Percentiles rank a stretch among this genome's conserved stretches.
These are phyloP conservation scores for Mesitornis unicolor DNA, from an alignment of 2,113 vertebrate genomes.

Conservation along the genomic window DNA sequence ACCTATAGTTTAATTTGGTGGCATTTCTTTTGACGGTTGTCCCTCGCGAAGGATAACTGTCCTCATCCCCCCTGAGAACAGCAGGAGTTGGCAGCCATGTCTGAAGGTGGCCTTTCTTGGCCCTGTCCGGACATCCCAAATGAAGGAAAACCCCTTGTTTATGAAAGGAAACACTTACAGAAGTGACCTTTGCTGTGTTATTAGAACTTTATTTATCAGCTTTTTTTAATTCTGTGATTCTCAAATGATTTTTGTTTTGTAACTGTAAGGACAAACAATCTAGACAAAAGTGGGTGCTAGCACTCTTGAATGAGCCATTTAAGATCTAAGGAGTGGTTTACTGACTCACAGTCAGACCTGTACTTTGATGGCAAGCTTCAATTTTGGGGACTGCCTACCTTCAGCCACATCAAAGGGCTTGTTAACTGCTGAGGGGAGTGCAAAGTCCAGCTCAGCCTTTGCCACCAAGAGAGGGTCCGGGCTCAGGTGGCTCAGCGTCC, in stretches of 20 bases:
- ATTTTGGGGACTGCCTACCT: background rate
- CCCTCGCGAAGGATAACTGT: background rate
- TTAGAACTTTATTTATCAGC: background rate
- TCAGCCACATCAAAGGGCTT: background rate
- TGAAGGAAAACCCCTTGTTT: background rate
- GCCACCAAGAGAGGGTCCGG: background rate
- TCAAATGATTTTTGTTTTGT: background rate
- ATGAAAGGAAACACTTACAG: background rate
- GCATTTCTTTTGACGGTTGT: background rate
- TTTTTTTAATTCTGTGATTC: background rate
- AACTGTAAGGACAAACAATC: background rate
- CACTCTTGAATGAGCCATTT: background rate
- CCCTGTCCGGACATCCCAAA: background rate
- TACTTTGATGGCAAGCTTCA: background rate
- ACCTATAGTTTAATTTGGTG: background rate
- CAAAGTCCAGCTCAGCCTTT: background rate
- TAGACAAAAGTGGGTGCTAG: background rate
- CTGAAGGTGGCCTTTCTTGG: background rate
- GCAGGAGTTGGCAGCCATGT: background rate
- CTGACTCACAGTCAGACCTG: background rate
- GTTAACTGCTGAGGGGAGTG: background rate
- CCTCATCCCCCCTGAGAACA: background rate
- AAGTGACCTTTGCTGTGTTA: background rate
- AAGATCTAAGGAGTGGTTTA: background rate
- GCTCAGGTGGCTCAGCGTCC: background rate